Conservation (phyloP, 2,888 invertebrate genomes). For the Euphydryas editha region DNA sequence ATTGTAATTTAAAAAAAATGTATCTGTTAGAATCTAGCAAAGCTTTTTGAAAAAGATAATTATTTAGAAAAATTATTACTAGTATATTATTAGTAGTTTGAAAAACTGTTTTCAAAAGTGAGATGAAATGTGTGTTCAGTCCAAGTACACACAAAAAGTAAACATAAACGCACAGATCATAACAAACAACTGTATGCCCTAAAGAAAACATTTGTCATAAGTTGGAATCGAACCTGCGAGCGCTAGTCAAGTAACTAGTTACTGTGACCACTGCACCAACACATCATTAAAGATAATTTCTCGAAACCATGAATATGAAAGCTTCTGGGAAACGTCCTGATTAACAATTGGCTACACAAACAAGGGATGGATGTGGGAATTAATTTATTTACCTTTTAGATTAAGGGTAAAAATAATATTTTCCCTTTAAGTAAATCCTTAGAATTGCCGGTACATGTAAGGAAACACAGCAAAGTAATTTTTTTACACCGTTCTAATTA, state of each 20-base stretch:
- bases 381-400: constrained; percentile 34
- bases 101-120: too few species aligned
- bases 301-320: neutral
- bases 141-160: too few species aligned
- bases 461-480: neutral
- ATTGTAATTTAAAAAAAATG: too few species aligned
- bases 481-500: constrained; percentile 7
- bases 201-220: neutral
- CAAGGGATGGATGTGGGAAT: constrained; percentile 29
- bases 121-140: too few species aligned
- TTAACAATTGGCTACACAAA: constrained; percentile 38
- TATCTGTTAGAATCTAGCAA: too few species aligned
- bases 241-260: too few species aligned
- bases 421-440: neutral
- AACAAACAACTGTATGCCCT: too few species aligned
- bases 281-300: neutral
- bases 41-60: too few species aligned
- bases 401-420: constrained; percentile 28
- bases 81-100: too few species aligned
- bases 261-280: too few species aligned
- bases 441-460: neutral
- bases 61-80: too few species aligned
- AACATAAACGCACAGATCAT: too few species aligned
- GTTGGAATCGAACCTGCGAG: neutral
- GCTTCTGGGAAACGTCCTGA: constrained; percentile 17